These are phyloP conservation scores for Pseudachorutes palmiensis DNA, from an alignment of 1,140 invertebrate species.

Conservation along the genomic window DNA sequence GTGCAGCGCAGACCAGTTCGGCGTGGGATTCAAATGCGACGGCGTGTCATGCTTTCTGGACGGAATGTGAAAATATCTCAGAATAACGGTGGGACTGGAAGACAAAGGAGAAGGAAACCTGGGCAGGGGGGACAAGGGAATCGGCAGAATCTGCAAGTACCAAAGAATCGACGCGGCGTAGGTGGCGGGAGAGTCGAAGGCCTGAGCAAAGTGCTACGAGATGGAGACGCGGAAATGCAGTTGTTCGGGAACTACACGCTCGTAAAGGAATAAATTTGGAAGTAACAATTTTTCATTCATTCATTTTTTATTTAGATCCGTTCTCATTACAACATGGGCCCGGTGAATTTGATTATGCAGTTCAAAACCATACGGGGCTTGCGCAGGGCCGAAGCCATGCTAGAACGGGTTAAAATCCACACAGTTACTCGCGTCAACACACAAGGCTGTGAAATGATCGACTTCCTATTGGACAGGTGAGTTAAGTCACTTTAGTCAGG, in stretches of 20 bases:
- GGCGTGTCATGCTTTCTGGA: not conserved
- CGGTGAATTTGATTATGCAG: slow-evolving; percentile 31
- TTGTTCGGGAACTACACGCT: slow-evolving; percentile 27
- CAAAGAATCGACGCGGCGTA: slow-evolving; percentile 15
- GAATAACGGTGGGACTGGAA: no score
- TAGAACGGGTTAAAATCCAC: slow-evolving; percentile 27
- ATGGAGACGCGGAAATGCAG: slow-evolving; percentile 31
- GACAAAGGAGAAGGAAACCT: no score
- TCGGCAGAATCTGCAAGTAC: not conserved
- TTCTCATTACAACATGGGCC: slow-evolving; percentile 35
- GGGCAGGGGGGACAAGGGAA: no score
- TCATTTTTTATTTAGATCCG: slow-evolving; percentile 24
- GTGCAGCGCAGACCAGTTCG: not conserved
- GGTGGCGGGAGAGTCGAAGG: slow-evolving; percentile 35
- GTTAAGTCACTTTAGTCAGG: not conserved
- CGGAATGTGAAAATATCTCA: no score
- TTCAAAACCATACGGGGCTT: slow-evolving; percentile 33
- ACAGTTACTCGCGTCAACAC: slow-evolving; percentile 35
- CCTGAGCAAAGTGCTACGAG: slow-evolving; percentile 23
- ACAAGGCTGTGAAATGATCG: slow-evolving; percentile 38
- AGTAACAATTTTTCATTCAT: not conserved
- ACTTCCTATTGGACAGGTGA: slow-evolving; percentile 37
- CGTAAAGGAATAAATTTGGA: not conserved
- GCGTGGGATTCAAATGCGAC: not conserved
- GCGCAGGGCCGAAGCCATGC: slow-evolving; percentile 28